These are phyloP conservation scores for Luehdorfia chinensis DNA, from an alignment of 1,140 invertebrate species.

Conservation along the genomic window DNA sequence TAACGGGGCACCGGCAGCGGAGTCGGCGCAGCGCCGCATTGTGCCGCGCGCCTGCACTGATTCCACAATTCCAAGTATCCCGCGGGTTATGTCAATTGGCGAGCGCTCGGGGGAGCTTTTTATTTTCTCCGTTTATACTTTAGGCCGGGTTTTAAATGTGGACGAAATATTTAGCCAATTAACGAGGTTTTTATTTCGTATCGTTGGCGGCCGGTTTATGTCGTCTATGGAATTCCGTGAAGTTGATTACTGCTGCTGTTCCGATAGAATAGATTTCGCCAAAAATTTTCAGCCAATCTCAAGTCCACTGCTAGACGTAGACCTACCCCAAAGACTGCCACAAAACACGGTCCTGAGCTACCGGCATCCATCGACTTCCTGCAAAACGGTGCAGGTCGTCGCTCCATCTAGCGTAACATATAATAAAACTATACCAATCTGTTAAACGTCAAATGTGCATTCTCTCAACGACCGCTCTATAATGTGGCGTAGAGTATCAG, in stretches of 20 bases:
- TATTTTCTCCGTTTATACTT: constrained; percentile 18
- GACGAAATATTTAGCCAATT: neutral
- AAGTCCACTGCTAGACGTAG: no score
- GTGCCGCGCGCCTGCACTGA: constrained; percentile 38
- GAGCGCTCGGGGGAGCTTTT: constrained; percentile 19
- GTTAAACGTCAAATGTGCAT: no score
- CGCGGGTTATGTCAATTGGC: constrained; percentile 53
- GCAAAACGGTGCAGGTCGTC: neutral
- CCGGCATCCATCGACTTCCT: no score
- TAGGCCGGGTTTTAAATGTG: neutral
- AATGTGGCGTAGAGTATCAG: no score
- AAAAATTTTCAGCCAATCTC: no score
- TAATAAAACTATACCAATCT: no score
- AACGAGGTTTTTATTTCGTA: neutral
- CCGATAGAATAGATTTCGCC: neutral
- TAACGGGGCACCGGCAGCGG: constrained; percentile 49
- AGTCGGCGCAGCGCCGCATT: constrained; percentile 46
- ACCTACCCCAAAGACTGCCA: no score
- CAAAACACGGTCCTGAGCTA: no score
- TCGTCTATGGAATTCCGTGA: neutral
- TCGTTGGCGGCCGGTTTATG: neutral
- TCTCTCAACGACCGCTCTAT: no score
- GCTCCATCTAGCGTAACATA: no score
- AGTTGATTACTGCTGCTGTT: neutral
- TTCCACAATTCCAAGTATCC: constrained; percentile 55